Percentiles rank a stretch among this genome's conserved stretches.
Evolutionary conservation across 2,797 vertebrate species (phyloP).

Genomic region (Scolopax rusticola): DNA sequence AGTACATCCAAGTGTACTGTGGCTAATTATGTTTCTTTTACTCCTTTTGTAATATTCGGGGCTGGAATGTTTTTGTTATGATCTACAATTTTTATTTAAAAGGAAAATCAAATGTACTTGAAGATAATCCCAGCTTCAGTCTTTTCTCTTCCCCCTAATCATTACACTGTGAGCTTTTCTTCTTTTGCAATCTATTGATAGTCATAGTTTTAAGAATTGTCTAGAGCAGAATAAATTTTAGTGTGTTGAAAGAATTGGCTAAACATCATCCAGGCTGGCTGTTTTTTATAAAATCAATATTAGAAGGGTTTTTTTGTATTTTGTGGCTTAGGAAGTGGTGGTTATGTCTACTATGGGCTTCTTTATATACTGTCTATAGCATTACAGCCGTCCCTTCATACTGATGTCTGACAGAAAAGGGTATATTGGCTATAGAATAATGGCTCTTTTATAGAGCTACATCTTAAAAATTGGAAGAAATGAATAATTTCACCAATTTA

Average conservation of each 20-base stretch:
- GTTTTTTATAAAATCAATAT: neutral
- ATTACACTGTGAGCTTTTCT: neutral
- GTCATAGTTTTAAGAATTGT: neutral
- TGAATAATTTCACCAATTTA: neutral
- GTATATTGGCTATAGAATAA: neutral
- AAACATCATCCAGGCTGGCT: neutral
- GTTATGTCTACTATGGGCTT: neutral
- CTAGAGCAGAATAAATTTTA: neutral
- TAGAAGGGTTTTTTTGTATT: neutral
- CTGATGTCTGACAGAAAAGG: neutral
- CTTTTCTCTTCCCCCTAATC: neutral
- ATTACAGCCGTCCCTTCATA: neutral
- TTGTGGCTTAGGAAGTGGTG: neutral
- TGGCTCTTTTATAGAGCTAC: neutral
- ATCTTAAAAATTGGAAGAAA: neutral
- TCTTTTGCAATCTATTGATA: neutral
- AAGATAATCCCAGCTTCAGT: neutral
- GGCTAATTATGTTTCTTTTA: conserved; percentile 1
- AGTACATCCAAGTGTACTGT: neutral
- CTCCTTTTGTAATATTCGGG: neutral
- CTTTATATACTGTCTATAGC: neutral
- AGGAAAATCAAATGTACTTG: neutral
- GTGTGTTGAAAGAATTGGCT: neutral
- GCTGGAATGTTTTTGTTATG: neutral
- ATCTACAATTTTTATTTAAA: neutral